Evolutionary conservation across 2,797 vertebrate species (phyloP).

Genomic region (Ptychadena robeensis): DNA sequence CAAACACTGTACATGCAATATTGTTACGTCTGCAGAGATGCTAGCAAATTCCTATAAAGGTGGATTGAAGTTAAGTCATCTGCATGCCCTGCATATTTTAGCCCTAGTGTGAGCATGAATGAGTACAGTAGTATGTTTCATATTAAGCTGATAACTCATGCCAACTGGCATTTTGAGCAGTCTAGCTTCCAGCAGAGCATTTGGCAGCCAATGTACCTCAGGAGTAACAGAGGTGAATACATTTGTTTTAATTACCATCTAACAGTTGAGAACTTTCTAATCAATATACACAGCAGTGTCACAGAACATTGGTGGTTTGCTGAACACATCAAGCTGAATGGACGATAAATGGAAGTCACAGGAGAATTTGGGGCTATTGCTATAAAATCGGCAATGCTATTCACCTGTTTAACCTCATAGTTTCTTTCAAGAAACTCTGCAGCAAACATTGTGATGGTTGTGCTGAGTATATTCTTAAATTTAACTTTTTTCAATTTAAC

Average conservation of each 20-base stretch:
- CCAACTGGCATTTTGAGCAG: constrained; percentile 17
- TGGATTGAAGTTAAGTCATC: not conserved
- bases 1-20: too few species aligned
- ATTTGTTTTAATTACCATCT: constrained; percentile 36
- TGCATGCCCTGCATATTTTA: not conserved
- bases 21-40: too few species aligned
- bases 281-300: constrained; percentile 31
- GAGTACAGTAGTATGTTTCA: not conserved
- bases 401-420: not conserved
- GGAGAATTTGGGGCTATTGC: not conserved
- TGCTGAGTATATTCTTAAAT: not conserved
- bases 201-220: constrained; percentile 14
- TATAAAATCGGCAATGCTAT: not conserved
- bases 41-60: too few species aligned
- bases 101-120: too few species aligned
- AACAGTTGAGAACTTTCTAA: constrained; percentile 22
- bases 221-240: constrained; percentile 34
- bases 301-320: not conserved
- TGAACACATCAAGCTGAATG: not conserved
- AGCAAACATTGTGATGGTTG: not conserved
- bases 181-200: not conserved
- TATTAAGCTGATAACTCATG: not conserved
- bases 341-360: not conserved
- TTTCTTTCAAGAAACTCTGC: not conserved
- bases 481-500: too few species aligned